phyloP scores from a whole-genome alignment of 2,888 invertebrate species.

The Muschampia plurimacula region DNA sequence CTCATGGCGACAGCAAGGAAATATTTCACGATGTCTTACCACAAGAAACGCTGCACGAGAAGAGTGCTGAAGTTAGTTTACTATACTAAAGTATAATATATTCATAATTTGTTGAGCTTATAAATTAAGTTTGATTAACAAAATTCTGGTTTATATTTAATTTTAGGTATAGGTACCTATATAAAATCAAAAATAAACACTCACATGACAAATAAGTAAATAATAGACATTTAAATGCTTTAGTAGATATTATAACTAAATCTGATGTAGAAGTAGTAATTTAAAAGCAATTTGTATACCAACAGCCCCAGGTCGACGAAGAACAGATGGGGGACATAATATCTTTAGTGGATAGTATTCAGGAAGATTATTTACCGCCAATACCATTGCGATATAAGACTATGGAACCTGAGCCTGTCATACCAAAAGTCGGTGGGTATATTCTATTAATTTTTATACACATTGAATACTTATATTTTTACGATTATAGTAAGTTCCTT shows the following conservation, averaged over 20 bases:
- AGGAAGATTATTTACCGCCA: conserved; percentile 76
- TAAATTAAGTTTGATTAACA: background rate
- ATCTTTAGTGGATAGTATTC: conserved; percentile 77
- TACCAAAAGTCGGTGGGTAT: conserved; percentile 60
- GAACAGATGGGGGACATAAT: conserved; percentile 79
- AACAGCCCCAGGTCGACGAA: conserved; percentile 61
- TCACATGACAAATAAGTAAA: too few species aligned
- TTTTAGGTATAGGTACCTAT: too few species aligned
- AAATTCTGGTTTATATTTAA: background rate
- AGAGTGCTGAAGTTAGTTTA: conserved; percentile 50
- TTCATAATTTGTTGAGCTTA: background rate
- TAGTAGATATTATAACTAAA: too few species aligned
- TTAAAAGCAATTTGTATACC: background rate
- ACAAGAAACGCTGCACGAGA: conserved; percentile 52
- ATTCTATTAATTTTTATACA: too few species aligned
- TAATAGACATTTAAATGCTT: too few species aligned
- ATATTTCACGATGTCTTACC: conserved; percentile 63
- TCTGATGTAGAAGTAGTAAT: too few species aligned
- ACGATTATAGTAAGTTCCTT: too few species aligned
- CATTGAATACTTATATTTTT: too few species aligned
- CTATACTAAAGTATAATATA: background rate
- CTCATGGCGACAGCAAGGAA: conserved; percentile 66
- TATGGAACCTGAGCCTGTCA: conserved; percentile 53
- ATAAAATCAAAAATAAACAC: too few species aligned
- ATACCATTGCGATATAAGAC: conserved; percentile 72